A percentile compares a stretch with the other conserved stretches of the same genome.
phyloP scores from a whole-genome alignment of 2,888 invertebrate species.

The Dasypogon diadema region DNA sequence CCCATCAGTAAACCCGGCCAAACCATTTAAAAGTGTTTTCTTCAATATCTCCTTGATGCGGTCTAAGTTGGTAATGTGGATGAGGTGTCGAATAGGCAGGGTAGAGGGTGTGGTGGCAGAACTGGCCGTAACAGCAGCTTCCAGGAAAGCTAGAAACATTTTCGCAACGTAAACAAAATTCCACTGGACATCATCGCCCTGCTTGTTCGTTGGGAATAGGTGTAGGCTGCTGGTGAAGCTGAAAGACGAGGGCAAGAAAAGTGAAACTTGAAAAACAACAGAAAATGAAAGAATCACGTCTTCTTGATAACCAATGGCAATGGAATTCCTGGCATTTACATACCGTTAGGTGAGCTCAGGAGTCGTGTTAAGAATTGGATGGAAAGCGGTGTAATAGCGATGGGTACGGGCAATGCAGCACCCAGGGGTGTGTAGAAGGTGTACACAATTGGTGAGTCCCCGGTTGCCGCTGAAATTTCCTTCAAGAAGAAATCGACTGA shows the following conservation, averaged over 20 bases:
- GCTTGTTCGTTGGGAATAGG: neutral
- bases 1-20: no score
- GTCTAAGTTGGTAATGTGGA: neutral
- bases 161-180: conserved; percentile 32
- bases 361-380: conserved; percentile 18
- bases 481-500: no score
- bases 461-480: no score
- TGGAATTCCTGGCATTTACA: conserved; percentile 17
- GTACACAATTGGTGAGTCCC: no score
- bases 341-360: conserved; percentile 37
- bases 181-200: neutral
- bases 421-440: neutral
- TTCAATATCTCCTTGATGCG: neutral
- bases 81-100: neutral
- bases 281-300: conserved; percentile 1
- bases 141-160: conserved; percentile 9
- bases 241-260: neutral
- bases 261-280: conserved; percentile 33
- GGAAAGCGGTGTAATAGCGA: no score
- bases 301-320: neutral
- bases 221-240: neutral
- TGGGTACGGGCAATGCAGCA: neutral
- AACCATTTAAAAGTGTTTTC: neutral
- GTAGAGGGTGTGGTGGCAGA: no score
- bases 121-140: neutral